phyloP scores from a whole-genome alignment of 2,797 vertebrate genomes.

The Crenuchus spilurus region DNA sequence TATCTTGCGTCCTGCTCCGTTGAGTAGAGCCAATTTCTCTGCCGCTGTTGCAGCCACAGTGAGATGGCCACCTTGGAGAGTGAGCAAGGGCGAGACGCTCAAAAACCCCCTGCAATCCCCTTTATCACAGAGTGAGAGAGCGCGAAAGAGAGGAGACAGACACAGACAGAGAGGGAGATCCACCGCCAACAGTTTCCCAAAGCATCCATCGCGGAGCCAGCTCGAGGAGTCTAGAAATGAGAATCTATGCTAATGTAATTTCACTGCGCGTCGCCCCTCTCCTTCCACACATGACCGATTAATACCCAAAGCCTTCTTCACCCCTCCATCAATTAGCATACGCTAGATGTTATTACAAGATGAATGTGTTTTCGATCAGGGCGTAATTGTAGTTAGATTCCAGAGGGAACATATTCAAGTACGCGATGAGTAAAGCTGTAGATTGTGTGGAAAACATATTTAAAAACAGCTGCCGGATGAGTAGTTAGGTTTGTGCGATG shows the following conservation, averaged over 20 bases:
- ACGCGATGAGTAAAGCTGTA: conserved; percentile 52
- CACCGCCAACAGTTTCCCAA: conserved; percentile 47
- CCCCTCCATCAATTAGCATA: conserved; percentile 77
- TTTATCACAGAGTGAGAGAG: conserved; percentile 11
- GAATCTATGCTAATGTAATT: conserved; percentile 81
- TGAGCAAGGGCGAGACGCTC: background rate
- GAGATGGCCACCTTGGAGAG: conserved; percentile 58
- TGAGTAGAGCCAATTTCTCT: conserved; percentile 74
- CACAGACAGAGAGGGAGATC: conserved; percentile 66
- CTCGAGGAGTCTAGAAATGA: conserved; percentile 51
- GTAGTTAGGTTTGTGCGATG: background rate
- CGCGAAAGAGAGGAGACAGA: conserved; percentile 27
- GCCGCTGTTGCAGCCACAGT: conserved; percentile 58
- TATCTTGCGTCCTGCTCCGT: conserved; percentile 69
- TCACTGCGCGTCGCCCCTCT: conserved; percentile 71
- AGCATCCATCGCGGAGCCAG: conserved; percentile 56
- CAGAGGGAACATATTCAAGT: conserved; percentile 64
- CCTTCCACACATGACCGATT: conserved; percentile 73
- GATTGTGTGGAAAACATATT: conserved; percentile 6
- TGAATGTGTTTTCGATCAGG: conserved; percentile 81
- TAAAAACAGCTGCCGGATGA: background rate
- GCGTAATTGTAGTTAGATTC: conserved; percentile 78
- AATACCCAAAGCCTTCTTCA: conserved; percentile 77
- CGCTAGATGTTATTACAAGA: conserved; percentile 79
- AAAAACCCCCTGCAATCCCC: background rate